Evolutionary conservation across 2,797 vertebrate genomes (phyloP).

Genomic region (Buphagus erythrorhynchus): DNA sequence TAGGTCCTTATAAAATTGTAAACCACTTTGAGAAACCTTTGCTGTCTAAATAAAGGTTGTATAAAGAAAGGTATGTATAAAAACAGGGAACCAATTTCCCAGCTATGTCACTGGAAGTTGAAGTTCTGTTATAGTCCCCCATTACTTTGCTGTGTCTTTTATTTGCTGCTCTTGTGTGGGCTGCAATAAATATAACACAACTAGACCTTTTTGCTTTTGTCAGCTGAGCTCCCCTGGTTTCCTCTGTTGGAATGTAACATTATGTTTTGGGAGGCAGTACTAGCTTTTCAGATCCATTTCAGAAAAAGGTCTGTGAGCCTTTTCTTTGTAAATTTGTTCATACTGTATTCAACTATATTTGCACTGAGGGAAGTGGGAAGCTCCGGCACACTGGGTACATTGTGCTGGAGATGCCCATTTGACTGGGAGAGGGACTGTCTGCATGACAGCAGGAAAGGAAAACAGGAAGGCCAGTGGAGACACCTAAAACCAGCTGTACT

Average conservation of each 20-base stretch:
- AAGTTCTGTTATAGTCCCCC: not conserved
- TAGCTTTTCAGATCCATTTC: not conserved
- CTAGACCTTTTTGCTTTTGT: not conserved
- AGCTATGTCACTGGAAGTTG: not conserved
- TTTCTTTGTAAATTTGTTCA: not conserved
- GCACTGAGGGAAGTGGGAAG: not conserved
- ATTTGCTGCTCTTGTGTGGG: slow-evolving; percentile 13
- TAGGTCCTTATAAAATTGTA: not conserved
- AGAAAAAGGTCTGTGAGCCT: not conserved
- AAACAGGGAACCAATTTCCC: not conserved
- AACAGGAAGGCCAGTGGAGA: not conserved
- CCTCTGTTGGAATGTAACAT: not conserved
- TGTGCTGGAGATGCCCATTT: not conserved
- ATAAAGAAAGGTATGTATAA: not conserved
- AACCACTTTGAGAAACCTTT: not conserved
- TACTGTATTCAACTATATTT: not conserved
- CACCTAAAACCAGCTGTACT: not conserved
- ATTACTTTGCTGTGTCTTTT: not conserved
- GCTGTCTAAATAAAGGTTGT: not conserved
- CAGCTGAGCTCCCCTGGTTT: not conserved
- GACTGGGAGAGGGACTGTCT: not conserved
- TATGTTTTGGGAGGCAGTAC: not conserved
- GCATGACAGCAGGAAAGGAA: not conserved
- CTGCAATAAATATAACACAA: not conserved
- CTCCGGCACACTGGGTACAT: not conserved